A percentile compares a stretch with the other conserved stretches of the same genome.
Evolutionary conservation across 2,113 vertebrate species (phyloP).

Genomic region (Furnarius figulus): DNA sequence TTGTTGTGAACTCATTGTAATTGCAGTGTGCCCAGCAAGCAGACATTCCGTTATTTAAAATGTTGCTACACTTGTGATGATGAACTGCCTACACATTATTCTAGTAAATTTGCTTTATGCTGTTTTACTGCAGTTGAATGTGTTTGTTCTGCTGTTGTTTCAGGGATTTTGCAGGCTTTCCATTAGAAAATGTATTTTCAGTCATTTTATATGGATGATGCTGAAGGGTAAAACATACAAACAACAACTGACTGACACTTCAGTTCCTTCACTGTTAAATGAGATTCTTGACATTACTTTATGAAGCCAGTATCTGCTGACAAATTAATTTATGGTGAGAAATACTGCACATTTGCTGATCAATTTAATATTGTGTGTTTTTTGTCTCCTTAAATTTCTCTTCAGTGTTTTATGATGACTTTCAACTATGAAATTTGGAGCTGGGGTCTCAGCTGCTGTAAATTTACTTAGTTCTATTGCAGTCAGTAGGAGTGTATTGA

Average conservation of each 20-base stretch:
- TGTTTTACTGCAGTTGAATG: neutral
- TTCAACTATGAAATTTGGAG: neutral
- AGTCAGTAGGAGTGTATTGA: neutral
- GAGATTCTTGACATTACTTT: neutral
- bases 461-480: neutral
- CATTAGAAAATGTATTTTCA: neutral
- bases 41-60: neutral
- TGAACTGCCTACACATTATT: neutral
- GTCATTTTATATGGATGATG: neutral
- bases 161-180: neutral
- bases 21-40: neutral
- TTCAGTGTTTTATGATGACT: neutral
- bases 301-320: neutral
- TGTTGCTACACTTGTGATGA: constrained; percentile 1
- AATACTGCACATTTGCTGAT: neutral
- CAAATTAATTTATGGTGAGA: constrained; percentile 1
- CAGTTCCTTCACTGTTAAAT: neutral
- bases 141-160: neutral
- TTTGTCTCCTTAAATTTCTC: neutral
- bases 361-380: neutral
- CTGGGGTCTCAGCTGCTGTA: neutral
- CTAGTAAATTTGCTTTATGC: constrained; percentile 1
- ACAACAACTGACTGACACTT: neutral
- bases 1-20: constrained; percentile 25
- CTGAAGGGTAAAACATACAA: neutral